Evolutionary conservation across 2,797 vertebrate genomes (phyloP).

Genomic region (Thaleichthys pacificus): DNA sequence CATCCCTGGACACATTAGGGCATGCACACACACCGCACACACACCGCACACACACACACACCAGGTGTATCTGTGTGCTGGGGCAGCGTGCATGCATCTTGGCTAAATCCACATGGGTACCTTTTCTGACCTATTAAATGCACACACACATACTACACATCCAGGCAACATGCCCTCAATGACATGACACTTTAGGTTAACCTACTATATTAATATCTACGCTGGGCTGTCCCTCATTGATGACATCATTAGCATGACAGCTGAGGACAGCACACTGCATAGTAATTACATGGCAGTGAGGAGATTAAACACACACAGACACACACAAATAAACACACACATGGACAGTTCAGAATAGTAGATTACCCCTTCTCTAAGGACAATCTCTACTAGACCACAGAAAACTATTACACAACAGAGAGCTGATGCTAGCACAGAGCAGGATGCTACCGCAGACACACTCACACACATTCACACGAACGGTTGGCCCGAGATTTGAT

Average conservation of each 20-base stretch:
- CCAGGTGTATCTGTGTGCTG: no score
- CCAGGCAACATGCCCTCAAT: background rate
- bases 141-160: background rate
- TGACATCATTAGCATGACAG: slow-evolving; percentile 31
- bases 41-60: background rate
- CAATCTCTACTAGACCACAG: slow-evolving; percentile 35
- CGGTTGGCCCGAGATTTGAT: slow-evolving; percentile 48
- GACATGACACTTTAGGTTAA: slow-evolving; percentile 38
- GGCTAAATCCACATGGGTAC: no score
- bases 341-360: slow-evolving; percentile 7
- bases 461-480: slow-evolving; percentile 33
- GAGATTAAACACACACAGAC: slow-evolving; percentile 48
- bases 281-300: slow-evolving; percentile 51
- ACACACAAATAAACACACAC: background rate
- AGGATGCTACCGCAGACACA: slow-evolving; percentile 12
- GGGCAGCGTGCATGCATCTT: no score
- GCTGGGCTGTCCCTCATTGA: slow-evolving; percentile 10
- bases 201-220: slow-evolving; percentile 28
- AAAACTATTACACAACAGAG: slow-evolving; percentile 38
- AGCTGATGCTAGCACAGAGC: slow-evolving; percentile 21
- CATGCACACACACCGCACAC: background rate
- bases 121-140: no score
- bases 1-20: background rate
- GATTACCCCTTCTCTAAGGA: slow-evolving; percentile 22
- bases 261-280: slow-evolving; percentile 39